A percentile compares a stretch with the other conserved stretches of the same genome.
Conservation (phyloP, 2,888 invertebrate genomes). For the Chrysodeixis includens region DNA sequence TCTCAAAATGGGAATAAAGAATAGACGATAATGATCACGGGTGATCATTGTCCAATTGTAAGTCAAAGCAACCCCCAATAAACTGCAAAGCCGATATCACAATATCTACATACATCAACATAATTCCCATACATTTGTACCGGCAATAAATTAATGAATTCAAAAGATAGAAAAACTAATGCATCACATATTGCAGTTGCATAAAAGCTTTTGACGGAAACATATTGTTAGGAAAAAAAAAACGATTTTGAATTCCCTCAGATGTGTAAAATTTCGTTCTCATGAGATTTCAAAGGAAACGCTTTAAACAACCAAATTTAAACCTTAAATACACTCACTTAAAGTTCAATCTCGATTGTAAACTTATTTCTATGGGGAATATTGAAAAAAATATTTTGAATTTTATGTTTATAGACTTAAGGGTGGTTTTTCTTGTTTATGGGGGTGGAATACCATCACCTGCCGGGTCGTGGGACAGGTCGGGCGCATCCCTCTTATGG, state of each 20-base stretch:
- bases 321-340: constrained; percentile 28
- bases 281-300: constrained; percentile 71
- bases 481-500: constrained; percentile 84
- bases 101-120: constrained; percentile 14
- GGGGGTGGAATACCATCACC: constrained; percentile 75
- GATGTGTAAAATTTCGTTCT: constrained; percentile 81
- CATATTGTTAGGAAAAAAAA: constrained; percentile 53
- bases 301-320: constrained; percentile 15
- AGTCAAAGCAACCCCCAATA: background rate
- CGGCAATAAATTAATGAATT: constrained; percentile 55
- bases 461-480: constrained; percentile 86
- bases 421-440: constrained; percentile 44
- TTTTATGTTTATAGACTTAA: constrained; percentile 34
- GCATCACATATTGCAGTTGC: constrained; percentile 60
- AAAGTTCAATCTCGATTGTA: constrained; percentile 26
- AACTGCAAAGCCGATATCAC: constrained; percentile 17
- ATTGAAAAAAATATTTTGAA: constrained; percentile 24
- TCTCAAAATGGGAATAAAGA: background rate
- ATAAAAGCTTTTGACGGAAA: constrained; percentile 55
- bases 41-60: constrained; percentile 1
- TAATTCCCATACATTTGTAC: constrained; percentile 52
- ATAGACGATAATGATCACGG: constrained; percentile 1
- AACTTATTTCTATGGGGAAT: background rate
- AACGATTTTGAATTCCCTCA: constrained; percentile 75
- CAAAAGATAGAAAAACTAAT: constrained; percentile 48